phyloP scores from a whole-genome alignment of 2,113 vertebrate species.

The Speoplatyrhinus poulsoni region DNA sequence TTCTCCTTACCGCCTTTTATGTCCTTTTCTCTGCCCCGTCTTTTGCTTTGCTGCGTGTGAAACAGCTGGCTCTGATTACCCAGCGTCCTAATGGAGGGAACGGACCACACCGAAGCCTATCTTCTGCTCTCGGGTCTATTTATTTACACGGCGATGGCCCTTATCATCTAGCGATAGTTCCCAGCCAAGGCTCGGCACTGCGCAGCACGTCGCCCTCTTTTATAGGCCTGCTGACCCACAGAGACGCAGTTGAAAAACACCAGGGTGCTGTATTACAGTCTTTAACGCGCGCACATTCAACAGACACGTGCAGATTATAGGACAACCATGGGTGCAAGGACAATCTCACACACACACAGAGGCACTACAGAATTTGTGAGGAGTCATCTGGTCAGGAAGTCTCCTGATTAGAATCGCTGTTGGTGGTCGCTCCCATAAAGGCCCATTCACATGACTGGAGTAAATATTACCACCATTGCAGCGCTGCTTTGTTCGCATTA shows the following conservation, averaged over 20 bases:
- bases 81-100: constrained; percentile 51
- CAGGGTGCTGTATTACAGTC: constrained; percentile 30
- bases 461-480: constrained; percentile 26
- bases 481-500: constrained; percentile 42
- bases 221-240: constrained; percentile 16
- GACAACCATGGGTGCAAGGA: neutral
- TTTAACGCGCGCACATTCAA: neutral
- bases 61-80: constrained; percentile 73
- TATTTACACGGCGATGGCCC: constrained; percentile 66
- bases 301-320: neutral
- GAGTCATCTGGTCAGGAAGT: constrained; percentile 31
- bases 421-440: constrained; percentile 46
- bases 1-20: neutral
- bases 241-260: constrained; percentile 39
- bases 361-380: constrained; percentile 1
- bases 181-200: constrained; percentile 28
- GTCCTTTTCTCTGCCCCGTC: neutral
- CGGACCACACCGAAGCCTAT: constrained; percentile 71
- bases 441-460: constrained; percentile 23
- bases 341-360: neutral
- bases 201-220: constrained; percentile 28
- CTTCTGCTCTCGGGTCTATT: constrained; percentile 54
- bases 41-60: constrained; percentile 26
- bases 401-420: constrained; percentile 38
- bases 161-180: constrained; percentile 57